Evolutionary conservation across 1,140 invertebrate genomes (phyloP), one percentile per base, ranked within the genome.

Genomic region (Temnothorax curvispinosus): DNA sequence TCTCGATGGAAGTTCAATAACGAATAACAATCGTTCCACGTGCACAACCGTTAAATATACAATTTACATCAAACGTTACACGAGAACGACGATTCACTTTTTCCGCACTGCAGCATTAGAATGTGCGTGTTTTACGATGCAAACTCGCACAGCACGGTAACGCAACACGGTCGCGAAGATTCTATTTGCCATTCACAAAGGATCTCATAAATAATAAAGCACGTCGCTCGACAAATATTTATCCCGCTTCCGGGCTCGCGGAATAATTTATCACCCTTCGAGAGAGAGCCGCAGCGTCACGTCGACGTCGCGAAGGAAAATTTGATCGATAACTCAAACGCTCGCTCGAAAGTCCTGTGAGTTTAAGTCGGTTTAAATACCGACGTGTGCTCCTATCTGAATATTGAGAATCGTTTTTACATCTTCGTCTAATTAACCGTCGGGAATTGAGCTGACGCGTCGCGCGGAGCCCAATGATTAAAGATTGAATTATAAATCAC

Each of bases 171-270:
- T 54, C 77, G 78, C 9, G 15, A 69, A 71, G 78, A 81, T 69
- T 81, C 64, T 81, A 71, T 81, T 81, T 44, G 21, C 64, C 78
- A 81, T 81, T 80, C 78, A 81, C 78, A 81, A 71, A 81, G 64
- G 50, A 44, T 32, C 64, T 38, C 38, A 71, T 81, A 71, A 81
- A 81, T 81, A 71, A 81, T 81, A 56, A 71, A 71, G 47, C 38
- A 44, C 18, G 62, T 67, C 47, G 64, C 60, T 71, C 50, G 13
- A 71, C 64, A 71, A 81, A 81, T 81, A 69, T 81, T 81, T 81
- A 81, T 71, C 32, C 21, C 21, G 35, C n/a, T 71, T 78, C 54
- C 75, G 54, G 56, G n/a, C 18, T 27, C 47, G 78, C 21, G 64
- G 64, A 81, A 81, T 81, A 81, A 81, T 71, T 81, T 56, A 81